Percentiles rank a stretch among this genome's conserved stretches.
phyloP scores from a whole-genome alignment of 2,888 invertebrate species.

The Temnothorax ravouxi region DNA sequence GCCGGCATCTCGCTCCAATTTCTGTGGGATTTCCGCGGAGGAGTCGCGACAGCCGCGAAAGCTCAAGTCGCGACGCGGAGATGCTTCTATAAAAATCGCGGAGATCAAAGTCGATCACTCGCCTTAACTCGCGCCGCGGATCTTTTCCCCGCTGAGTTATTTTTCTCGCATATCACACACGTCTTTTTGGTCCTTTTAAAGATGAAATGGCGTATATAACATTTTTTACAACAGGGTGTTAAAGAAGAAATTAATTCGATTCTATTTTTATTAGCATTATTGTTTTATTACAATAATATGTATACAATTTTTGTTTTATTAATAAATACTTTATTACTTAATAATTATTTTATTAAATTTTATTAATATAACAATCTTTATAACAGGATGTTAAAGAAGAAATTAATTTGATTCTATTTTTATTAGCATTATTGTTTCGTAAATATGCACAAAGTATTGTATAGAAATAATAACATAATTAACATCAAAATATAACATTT shows the following conservation, averaged over 20 bases:
- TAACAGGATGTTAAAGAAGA: neutral
- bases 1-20: constrained; percentile 45
- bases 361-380: no score
- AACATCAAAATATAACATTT: neutral
- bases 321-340: no score
- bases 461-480: neutral
- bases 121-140: constrained; percentile 22
- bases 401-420: neutral
- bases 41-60: constrained; percentile 67
- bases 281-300: neutral
- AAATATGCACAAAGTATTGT: neutral
- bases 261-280: neutral
- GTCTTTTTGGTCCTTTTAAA: constrained; percentile 50
- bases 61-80: constrained; percentile 56
- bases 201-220: neutral
- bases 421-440: neutral
- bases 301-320: neutral
- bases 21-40: constrained; percentile 52
- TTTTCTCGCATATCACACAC: constrained; percentile 72
- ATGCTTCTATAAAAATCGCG: constrained; percentile 73
- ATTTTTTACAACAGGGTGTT: constrained; percentile 8
- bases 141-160: constrained; percentile 67
- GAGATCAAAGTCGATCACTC: constrained; percentile 78
- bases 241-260: neutral
- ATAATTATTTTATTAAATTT: no score